Evolutionary conservation across 2,888 invertebrate species (phyloP), one percentile per base, ranked within the genome.

Genomic region (Drosophila quasianomalipes): DNA sequence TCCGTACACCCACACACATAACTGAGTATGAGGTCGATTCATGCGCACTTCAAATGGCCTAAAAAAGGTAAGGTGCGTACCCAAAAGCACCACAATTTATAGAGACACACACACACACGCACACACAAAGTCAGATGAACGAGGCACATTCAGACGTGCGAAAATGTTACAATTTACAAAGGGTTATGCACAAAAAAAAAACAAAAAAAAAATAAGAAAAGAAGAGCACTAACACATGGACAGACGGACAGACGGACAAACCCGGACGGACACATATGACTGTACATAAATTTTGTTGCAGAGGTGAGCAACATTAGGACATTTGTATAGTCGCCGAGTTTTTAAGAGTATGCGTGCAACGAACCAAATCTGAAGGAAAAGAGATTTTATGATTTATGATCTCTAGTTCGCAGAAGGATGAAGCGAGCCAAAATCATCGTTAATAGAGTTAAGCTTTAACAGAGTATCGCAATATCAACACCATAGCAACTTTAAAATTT

Each of bases 141-240:
- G 44, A 59, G 57, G 65, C 51, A 55, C 75, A 76, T 61, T 68
- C 74, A 76, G 69, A 86, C 84, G 79, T 84, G 89, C 75, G 74
- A 86, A 89, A 89, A 89, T 79, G 82, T 77, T 69, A 77, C 79
- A 86, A 77, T 89, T 81, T 85, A 70, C 73, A 74, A 86, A 81
- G 76, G 87, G 73, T 77, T 75, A 70, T 70, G 69, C 71, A 61
- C 1, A 41, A 41, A 62, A 69, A 74, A 74, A 35, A 62, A n/a
- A n/a, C 63, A 28, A 30, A 16, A 44, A 62, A 65, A 74, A 74
- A 35, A 68, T 26, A 44, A n/a, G 3, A 37, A 49, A 35, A 53
- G 31, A 35, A 31, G 33, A 33, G 67, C 39, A 55, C 26, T 59
- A 41, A 55, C 28, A 39, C 54, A 41, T 16, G 31, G 26, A 33